Conservation (phyloP, 2,797 vertebrate genomes). For the Acanthis flammea region DNA sequence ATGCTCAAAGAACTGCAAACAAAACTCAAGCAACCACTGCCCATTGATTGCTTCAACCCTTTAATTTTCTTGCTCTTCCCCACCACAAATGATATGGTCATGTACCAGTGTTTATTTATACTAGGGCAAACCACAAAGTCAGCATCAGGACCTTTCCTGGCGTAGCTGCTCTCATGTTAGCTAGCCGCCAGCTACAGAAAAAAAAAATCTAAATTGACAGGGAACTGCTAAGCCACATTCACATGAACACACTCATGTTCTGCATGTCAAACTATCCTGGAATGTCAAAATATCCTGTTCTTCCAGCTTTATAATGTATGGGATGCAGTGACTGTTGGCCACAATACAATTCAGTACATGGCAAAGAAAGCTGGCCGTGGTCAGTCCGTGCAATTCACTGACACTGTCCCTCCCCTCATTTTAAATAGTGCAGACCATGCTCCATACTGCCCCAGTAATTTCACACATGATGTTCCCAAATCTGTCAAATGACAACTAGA, state of each 20-base stretch:
- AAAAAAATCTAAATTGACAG: neutral
- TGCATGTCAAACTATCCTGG: neutral
- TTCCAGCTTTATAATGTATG: neutral
- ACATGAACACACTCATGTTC: neutral
- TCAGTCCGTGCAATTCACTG: neutral
- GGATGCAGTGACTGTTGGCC: fast-evolving
- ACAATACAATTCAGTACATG: fast-evolving
- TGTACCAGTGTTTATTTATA: neutral
- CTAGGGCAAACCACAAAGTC: neutral
- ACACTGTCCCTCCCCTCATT: neutral
- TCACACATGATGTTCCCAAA: fast-evolving
- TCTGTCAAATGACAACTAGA: neutral
- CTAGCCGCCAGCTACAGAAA: neutral
- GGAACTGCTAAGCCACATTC: neutral
- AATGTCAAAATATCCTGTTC: neutral
- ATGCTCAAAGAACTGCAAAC: neutral
- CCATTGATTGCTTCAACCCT: neutral
- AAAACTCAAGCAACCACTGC: neutral
- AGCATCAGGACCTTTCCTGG: neutral
- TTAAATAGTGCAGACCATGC: neutral
- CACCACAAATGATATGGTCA: neutral
- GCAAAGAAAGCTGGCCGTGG: fast-evolving
- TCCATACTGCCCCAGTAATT: neutral
- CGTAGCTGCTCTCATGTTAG: neutral
- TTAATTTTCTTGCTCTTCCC: neutral